phyloP scores from a whole-genome alignment of 2,113 vertebrate genomes.

The Osmerus mordax region DNA sequence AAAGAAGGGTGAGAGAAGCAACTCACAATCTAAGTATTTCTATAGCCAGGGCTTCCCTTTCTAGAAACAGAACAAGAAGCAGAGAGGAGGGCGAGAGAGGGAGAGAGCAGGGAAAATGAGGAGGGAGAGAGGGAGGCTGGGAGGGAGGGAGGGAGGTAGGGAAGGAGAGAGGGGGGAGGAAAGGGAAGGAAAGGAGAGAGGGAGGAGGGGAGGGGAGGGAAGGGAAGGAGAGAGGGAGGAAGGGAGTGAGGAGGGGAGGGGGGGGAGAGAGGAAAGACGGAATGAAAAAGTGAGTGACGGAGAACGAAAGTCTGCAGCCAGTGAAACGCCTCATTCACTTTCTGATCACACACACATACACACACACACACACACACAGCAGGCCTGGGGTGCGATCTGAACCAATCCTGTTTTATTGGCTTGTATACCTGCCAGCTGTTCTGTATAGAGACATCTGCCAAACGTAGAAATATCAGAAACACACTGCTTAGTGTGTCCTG shows the following conservation, averaged over 20 bases:
- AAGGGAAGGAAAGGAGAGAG: too few relatives aligned
- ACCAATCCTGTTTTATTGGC: constrained; percentile 55
- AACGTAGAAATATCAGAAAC: constrained; percentile 44
- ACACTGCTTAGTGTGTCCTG: not conserved
- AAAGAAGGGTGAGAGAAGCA: not conserved
- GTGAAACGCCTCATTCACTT: constrained; percentile 71
- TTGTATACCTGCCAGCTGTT: constrained; percentile 58
- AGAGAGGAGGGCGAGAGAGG: constrained; percentile 8
- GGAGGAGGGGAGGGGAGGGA: too few relatives aligned
- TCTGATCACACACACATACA: constrained; percentile 61
- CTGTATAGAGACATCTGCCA: constrained; percentile 46
- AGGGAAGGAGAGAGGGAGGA: constrained; percentile 12
- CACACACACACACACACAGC: constrained; percentile 21
- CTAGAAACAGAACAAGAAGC: too few relatives aligned
- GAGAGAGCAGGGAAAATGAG: constrained; percentile 1
- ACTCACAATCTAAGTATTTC: constrained; percentile 49
- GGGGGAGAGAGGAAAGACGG: constrained; percentile 14
- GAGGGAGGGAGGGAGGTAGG: too few relatives aligned
- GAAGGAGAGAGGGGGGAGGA: too few relatives aligned
- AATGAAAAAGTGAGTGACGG: constrained; percentile 10
- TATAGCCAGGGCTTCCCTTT: constrained; percentile 23
- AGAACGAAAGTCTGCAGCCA: constrained; percentile 18
- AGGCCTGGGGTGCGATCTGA: constrained; percentile 40
- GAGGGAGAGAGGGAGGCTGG: too few relatives aligned
- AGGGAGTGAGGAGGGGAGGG: constrained; percentile 12